Evolutionary conservation across 2,113 vertebrate species (phyloP).

Genomic region (Poeciliopsis prolifica): DNA sequence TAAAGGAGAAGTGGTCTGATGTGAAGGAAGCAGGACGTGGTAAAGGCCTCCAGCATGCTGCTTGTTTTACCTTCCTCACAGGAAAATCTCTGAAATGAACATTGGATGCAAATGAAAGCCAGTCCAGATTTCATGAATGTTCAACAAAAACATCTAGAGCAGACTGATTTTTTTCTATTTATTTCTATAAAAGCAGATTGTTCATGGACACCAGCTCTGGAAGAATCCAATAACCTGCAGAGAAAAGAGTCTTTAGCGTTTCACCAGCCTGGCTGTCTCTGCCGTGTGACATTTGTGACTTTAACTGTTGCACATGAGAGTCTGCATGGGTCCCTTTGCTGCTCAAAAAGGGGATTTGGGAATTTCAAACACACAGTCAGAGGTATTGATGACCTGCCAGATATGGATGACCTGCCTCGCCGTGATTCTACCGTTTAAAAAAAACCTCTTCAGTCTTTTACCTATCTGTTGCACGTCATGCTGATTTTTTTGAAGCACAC

Average conservation of each 20-base stretch:
- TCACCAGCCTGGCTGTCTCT: neutral
- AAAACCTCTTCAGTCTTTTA: conserved; percentile 36
- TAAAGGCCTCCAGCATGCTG: neutral
- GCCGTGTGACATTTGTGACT: conserved; percentile 30
- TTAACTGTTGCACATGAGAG: conserved; percentile 19
- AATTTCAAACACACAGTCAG: conserved; percentile 40
- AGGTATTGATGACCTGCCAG: conserved; percentile 56
- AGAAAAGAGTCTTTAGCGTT: neutral
- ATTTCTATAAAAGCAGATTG: neutral
- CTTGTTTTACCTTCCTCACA: neutral
- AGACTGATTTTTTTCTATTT: neutral
- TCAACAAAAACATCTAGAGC: neutral
- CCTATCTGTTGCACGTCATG: conserved; percentile 13
- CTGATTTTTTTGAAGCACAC: conserved; percentile 43
- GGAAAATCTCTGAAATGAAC: conserved; percentile 4
- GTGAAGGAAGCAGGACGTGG: conserved; percentile 35
- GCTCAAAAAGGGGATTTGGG: conserved; percentile 29
- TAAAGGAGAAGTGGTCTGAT: conserved; percentile 36
- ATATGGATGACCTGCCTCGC: conserved; percentile 53
- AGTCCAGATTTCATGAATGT: neutral
- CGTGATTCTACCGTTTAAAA: conserved; percentile 55
- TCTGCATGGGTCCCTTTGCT: neutral
- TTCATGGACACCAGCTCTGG: neutral
- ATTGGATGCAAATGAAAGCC: conserved; percentile 14
- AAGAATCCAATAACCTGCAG: conserved; percentile 9